Percentiles rank a stretch among this genome's conserved stretches.
Evolutionary conservation across 2,888 invertebrate species (phyloP).

Genomic region (Disparrhopalites patrizii): DNA sequence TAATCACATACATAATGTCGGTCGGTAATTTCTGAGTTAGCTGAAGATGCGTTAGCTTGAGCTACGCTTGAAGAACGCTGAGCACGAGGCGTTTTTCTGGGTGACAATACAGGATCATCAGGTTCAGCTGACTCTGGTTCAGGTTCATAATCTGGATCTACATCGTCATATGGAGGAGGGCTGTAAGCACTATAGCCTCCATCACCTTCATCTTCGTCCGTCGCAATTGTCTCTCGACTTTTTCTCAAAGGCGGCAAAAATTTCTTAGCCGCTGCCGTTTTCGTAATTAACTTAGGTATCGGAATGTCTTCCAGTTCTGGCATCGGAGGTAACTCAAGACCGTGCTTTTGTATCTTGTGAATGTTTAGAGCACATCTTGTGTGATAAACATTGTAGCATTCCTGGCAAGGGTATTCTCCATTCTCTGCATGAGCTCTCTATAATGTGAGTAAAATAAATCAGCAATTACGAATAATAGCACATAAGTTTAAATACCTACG

Average conservation of each 20-base stretch:
- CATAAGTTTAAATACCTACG: not conserved
- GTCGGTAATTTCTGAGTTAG: no score
- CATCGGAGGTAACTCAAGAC: constrained; percentile 12
- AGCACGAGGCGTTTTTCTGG: not conserved
- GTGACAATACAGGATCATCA: not conserved
- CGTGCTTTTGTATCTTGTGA: constrained; percentile 19
- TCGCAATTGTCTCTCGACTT: no score
- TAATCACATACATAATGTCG: not conserved
- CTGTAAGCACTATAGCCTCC: not conserved
- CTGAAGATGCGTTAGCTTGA: no score
- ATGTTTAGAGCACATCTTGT: constrained; percentile 11
- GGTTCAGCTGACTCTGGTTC: not conserved
- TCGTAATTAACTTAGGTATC: not conserved
- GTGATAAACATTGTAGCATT: constrained; percentile 10
- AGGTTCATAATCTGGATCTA: constrained; percentile 6
- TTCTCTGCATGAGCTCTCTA: constrained; percentile 14
- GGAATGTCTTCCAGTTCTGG: not conserved
- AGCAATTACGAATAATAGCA: not conserved
- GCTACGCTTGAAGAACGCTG: not conserved
- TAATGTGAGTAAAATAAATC: not conserved
- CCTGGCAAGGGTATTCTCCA: constrained; percentile 14
- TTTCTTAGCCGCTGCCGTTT: not conserved
- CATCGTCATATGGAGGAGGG: no score
- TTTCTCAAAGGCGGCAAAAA: no score
- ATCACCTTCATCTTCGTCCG: no score